Percentiles rank a stretch among this genome's conserved stretches.
phyloP scores from a whole-genome alignment of 1,140 invertebrate species.

The Nylanderia fulva region DNA sequence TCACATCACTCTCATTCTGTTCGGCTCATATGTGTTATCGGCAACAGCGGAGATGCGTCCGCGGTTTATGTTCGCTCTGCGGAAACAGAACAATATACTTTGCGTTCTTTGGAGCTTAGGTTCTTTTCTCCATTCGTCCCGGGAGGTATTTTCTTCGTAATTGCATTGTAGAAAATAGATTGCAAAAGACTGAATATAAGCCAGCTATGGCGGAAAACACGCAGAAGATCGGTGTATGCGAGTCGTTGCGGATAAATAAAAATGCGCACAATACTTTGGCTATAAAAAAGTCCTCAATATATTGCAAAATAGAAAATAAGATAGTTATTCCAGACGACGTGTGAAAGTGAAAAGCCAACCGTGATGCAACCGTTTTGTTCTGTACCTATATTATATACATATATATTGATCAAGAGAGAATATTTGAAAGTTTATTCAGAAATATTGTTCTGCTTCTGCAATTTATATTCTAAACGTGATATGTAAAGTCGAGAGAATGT shows the following conservation, averaged over 20 bases:
- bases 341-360: not conserved
- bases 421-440: not conserved
- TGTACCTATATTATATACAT: too few species aligned
- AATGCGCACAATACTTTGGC: conserved; percentile 52
- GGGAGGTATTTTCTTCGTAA: conserved; percentile 2
- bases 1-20: conserved; percentile 24
- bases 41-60: conserved; percentile 3
- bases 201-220: not conserved
- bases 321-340: not conserved
- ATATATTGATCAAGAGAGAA: conserved; percentile 15
- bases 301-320: conserved; percentile 32
- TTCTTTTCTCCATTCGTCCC: conserved; percentile 1
- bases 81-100: conserved; percentile 10
- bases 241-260: conserved; percentile 29
- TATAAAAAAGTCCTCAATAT: conserved; percentile 35
- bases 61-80: conserved; percentile 28
- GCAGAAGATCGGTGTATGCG: not conserved
- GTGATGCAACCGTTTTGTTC: not conserved
- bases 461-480: not conserved
- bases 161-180: conserved; percentile 40
- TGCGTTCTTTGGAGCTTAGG: not conserved
- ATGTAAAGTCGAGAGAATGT: not conserved
- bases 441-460: conserved; percentile 17
- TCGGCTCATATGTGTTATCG: conserved; percentile 28
- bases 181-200: conserved; percentile 40